phyloP scores from a whole-genome alignment of 1,140 invertebrate species.

The Lordiphosa clarofinis region DNA sequence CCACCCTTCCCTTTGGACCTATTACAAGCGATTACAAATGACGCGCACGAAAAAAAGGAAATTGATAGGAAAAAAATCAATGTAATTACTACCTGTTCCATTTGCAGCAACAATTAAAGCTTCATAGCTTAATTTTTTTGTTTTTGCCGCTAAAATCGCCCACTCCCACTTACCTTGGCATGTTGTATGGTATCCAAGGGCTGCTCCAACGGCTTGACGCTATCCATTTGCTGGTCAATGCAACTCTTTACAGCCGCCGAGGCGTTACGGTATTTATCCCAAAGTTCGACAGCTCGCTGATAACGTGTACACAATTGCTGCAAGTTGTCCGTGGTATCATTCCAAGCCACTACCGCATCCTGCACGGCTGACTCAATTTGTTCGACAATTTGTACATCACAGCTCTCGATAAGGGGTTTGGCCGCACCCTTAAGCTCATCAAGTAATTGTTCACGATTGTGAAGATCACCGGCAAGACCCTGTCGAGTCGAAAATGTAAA shows the following conservation, averaged over 20 bases:
- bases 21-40: conserved; percentile 65
- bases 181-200: conserved; percentile 71
- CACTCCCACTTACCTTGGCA: conserved; percentile 67
- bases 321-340: conserved; percentile 86
- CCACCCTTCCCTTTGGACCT: conserved; percentile 1
- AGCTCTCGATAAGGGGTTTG: conserved; percentile 85
- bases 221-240: conserved; percentile 84
- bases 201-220: conserved; percentile 70
- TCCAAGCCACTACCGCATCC: conserved; percentile 87
- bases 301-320: conserved; percentile 87
- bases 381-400: conserved; percentile 85
- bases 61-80: conserved; percentile 68
- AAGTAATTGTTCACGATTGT: conserved; percentile 85
- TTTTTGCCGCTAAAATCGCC: conserved; percentile 47
- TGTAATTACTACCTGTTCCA: conserved; percentile 53
- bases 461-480: conserved; percentile 84
- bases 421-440: conserved; percentile 85
- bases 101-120: conserved; percentile 52
- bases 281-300: conserved; percentile 87
- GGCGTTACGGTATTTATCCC: conserved; percentile 88
- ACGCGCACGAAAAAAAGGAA: conserved; percentile 59
- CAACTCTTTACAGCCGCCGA: conserved; percentile 86
- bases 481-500: conserved; percentile 38
- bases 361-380: conserved; percentile 86
- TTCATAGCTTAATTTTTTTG: conserved; percentile 13